A percentile compares a stretch with the other conserved stretches of the same genome.
These are phyloP conservation scores for Melanchra persicariae DNA, from an alignment of 2,888 invertebrate species.

Conservation along the genomic window DNA sequence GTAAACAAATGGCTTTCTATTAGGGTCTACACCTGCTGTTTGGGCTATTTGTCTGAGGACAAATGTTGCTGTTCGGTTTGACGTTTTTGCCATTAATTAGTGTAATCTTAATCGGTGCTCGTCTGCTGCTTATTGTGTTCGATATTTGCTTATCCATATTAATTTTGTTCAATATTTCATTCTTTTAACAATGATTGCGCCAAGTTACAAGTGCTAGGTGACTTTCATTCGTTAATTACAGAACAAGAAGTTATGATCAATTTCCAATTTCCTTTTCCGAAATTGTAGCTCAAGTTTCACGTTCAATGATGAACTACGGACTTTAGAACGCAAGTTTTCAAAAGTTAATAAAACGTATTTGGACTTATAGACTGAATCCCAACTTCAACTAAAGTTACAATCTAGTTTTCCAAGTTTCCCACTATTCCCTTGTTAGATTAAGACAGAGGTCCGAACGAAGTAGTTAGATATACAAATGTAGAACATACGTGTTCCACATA, in stretches of 20 bases:
- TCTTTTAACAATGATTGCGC: background rate
- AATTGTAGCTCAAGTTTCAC: background rate
- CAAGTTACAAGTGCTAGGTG: background rate
- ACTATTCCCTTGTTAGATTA: conserved; percentile 62
- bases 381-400: conserved; percentile 55
- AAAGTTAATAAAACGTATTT: conserved; percentile 45
- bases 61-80: conserved; percentile 78
- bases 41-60: conserved; percentile 79
- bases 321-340: conserved; percentile 37
- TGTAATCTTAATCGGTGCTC: conserved; percentile 68
- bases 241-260: background rate
- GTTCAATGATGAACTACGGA: conserved; percentile 4
- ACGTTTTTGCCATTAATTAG: conserved; percentile 76
- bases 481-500: conserved; percentile 49
- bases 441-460: conserved; percentile 57
- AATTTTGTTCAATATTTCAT: conserved; percentile 4
- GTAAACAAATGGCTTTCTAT: conserved; percentile 88
- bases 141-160: conserved; percentile 22
- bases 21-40: conserved; percentile 84
- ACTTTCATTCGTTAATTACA: conserved; percentile 10
- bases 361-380: conserved; percentile 38
- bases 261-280: background rate
- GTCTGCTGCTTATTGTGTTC: conserved; percentile 41
- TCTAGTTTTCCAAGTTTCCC: conserved; percentile 57
- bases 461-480: conserved; percentile 56